These are phyloP conservation scores for Sitophilus oryzae DNA, from an alignment of 1,140 invertebrate genomes.

Conservation along the genomic window DNA sequence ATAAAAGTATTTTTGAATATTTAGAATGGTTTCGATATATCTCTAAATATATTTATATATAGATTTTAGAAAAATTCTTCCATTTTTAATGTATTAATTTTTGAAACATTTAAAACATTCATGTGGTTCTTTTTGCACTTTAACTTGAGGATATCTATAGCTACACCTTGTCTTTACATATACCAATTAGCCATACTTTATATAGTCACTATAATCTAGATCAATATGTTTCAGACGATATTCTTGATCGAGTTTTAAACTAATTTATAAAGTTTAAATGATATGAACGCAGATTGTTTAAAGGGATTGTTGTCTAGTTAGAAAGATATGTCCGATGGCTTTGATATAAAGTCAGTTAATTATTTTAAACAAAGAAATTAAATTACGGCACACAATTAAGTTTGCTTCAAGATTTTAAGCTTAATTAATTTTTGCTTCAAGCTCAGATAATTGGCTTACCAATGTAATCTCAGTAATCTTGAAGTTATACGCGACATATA, in stretches of 20 bases:
- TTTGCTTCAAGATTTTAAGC: no score
- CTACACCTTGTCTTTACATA: neutral
- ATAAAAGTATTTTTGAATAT: neutral
- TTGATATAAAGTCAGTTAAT: conserved; percentile 1
- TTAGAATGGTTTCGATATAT: neutral
- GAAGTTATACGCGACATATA: no score
- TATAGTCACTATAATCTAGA: conserved; percentile 10
- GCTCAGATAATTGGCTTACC: no score
- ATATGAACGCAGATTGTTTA: conserved; percentile 1
- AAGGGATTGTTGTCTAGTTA: neutral
- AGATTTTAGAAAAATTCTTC: no score
- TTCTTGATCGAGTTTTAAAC: conserved; percentile 35
- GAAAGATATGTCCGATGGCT: neutral
- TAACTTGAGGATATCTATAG: no score
- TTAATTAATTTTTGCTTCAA: no score
- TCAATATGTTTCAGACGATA: conserved; percentile 34
- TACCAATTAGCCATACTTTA: conserved; percentile 28
- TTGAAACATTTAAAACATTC: no score
- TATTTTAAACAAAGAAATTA: conserved; percentile 4
- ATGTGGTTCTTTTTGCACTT: no score
- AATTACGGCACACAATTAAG: no score
- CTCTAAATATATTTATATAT: neutral
- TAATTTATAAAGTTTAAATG: conserved; percentile 2
- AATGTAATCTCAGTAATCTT: no score
- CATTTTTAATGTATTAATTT: no score